These are phyloP conservation scores for Strigamia transsilvanica DNA, from an alignment of 2,888 invertebrate genomes.

Conservation along the genomic window DNA sequence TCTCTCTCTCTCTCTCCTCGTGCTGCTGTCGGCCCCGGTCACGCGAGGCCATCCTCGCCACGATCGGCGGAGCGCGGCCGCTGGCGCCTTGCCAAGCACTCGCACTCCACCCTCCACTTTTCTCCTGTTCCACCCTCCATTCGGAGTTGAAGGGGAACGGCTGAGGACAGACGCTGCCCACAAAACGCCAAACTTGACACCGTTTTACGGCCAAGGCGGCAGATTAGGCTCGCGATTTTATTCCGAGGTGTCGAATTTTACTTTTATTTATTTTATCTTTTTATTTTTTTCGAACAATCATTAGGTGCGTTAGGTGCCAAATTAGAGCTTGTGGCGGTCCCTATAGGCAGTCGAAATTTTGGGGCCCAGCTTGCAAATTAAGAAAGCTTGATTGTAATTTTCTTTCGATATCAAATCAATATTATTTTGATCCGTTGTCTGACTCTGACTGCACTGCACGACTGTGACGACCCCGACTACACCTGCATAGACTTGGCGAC, in stretches of 20 bases:
- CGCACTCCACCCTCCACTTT: not conserved
- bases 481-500: too few species aligned
- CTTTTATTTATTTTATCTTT: too few species aligned
- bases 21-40: conserved; percentile 26
- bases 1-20: not conserved
- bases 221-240: not conserved
- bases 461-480: too few species aligned
- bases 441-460: too few species aligned
- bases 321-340: too few species aligned
- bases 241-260: not conserved
- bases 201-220: not conserved
- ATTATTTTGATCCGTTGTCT: too few species aligned
- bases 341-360: too few species aligned
- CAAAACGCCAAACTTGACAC: conserved; percentile 34
- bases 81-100: conserved; percentile 23
- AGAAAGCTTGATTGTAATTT: too few species aligned
- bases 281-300: too few species aligned
- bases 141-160: conserved; percentile 24
- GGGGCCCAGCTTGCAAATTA: too few species aligned
- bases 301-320: too few species aligned
- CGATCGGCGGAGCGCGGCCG: conserved; percentile 34
- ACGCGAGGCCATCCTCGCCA: conserved; percentile 38
- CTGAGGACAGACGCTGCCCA: conserved; percentile 34
- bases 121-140: not conserved
- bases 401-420: too few species aligned